Conservation (phyloP, 2,797 vertebrate genomes). For the Gila robusta region DNA sequence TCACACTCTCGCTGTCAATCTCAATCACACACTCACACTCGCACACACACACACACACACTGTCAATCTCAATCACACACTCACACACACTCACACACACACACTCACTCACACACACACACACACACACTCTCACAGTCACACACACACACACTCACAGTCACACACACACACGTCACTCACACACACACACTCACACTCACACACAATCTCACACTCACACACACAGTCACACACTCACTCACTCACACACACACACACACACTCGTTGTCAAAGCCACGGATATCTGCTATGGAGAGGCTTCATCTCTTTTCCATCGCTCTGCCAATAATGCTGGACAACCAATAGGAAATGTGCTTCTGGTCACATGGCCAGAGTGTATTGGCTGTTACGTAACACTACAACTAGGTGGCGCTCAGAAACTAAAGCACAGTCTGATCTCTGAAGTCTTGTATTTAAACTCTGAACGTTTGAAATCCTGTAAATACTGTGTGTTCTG, state of each 20-base stretch:
- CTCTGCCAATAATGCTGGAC: neutral
- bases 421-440: neutral
- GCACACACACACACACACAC: too few relatives aligned
- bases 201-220: too few relatives aligned
- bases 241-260: neutral
- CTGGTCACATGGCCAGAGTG: neutral
- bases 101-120: too few relatives aligned
- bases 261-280: neutral
- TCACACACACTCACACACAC: too few relatives aligned
- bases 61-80: too few relatives aligned
- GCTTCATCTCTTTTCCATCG: neutral
- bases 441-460: neutral
- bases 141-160: too few relatives aligned
- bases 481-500: conserved; percentile 1
- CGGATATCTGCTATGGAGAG: neutral
- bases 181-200: too few relatives aligned
- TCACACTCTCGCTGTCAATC: too few relatives aligned
- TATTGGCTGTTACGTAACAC: neutral
- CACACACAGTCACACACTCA: too few relatives aligned
- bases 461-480: neutral
- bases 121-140: too few relatives aligned
- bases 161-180: too few relatives aligned
- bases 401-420: neutral
- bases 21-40: too few relatives aligned
- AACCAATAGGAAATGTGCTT: neutral